A percentile compares a stretch with the other conserved stretches of the same genome.
Conservation (phyloP, 2,888 invertebrate genomes). For the Dryobotodes eremita region DNA sequence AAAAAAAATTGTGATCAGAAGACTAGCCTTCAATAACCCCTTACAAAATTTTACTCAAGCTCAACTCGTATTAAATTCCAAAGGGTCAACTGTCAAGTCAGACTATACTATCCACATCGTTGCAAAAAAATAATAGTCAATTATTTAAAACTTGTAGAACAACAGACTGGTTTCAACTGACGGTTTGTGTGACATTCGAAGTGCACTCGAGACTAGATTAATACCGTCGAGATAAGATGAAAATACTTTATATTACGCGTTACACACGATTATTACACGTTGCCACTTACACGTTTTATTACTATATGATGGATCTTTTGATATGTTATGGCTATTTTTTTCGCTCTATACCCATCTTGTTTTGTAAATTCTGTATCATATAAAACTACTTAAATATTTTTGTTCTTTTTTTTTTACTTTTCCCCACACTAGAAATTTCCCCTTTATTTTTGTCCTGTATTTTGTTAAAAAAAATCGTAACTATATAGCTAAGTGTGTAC, state of each 20-base stretch:
- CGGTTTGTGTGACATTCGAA: background rate
- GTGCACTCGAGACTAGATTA: constrained; percentile 27
- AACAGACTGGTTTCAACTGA: no score
- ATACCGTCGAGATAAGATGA: constrained; percentile 16
- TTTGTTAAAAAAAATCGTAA: background rate
- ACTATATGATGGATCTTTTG: constrained; percentile 7
- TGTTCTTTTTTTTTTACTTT: no score
- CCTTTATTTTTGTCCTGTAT: no score
- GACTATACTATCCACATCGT: background rate
- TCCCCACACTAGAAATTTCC: no score
- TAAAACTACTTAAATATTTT: background rate
- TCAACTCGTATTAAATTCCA: background rate
- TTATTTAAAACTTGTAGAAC: background rate
- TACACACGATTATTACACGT: no score
- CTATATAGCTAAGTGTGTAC: background rate
- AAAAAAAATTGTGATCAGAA: background rate
- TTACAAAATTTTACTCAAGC: background rate
- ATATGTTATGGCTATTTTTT: background rate
- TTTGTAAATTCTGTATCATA: background rate
- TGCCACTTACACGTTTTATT: background rate
- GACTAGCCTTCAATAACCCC: background rate
- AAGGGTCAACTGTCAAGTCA: background rate
- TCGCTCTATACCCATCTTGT: background rate
- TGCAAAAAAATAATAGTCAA: constrained; percentile 5
- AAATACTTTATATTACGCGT: background rate